Evolutionary conservation across 2,797 vertebrate species (phyloP).

Genomic region (Falco naumanni): DNA sequence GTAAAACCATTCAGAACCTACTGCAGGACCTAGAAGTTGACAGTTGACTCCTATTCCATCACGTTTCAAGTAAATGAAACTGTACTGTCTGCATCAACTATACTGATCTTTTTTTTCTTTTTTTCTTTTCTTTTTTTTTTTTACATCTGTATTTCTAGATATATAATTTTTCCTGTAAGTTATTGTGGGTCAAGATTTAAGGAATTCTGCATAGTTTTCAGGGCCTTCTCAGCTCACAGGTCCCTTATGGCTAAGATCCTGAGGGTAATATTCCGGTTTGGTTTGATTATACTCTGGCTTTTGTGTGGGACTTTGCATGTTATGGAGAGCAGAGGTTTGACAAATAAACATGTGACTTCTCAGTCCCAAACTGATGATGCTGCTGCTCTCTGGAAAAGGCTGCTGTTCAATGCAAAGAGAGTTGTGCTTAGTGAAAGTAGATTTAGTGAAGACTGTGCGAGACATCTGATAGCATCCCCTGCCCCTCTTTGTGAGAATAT

Average conservation of each 20-base stretch:
- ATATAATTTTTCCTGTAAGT: not conserved
- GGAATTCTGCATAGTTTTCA: not conserved
- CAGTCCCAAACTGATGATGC: slow-evolving; percentile 31
- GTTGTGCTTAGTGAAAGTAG: not conserved
- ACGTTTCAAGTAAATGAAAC: not conserved
- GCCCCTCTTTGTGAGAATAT: not conserved
- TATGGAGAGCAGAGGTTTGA: not conserved
- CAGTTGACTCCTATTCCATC: not conserved
- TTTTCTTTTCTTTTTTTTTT: not conserved
- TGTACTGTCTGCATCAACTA: not conserved
- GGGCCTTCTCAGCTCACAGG: not conserved
- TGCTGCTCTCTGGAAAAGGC: slow-evolving; percentile 58
- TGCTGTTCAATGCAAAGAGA: not conserved
- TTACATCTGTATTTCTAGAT: not conserved
- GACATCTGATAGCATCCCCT: not conserved
- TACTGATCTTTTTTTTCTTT: not conserved
- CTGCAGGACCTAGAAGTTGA: not conserved
- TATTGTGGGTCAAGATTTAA: not conserved
- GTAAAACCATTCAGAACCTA: not conserved
- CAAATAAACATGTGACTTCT: slow-evolving; percentile 50
- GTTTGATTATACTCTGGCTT: not conserved
- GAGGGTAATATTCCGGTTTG: not conserved
- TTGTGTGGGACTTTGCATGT: not conserved
- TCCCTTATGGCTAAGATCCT: not conserved
- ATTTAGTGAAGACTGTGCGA: not conserved